phyloP scores from a whole-genome alignment of 2,888 invertebrate genomes.

The Graphium colonna region DNA sequence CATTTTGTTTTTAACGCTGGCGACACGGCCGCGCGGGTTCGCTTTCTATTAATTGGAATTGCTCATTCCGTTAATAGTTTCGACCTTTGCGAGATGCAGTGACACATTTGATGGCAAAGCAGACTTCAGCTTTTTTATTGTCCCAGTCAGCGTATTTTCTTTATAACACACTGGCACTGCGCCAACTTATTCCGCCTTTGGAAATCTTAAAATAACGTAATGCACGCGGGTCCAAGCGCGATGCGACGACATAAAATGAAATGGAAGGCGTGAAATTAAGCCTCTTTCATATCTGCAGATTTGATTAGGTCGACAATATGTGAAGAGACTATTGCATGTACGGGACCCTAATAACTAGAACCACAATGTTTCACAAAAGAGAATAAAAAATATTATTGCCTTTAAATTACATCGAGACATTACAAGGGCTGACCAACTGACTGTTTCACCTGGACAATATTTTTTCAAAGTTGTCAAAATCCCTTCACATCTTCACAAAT shows the following conservation, averaged over 20 bases:
- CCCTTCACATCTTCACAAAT: too few species aligned
- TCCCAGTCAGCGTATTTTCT: not conserved
- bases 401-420: too few species aligned
- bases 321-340: too few species aligned
- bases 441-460: too few species aligned
- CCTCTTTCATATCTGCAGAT: too few species aligned
- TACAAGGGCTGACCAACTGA: too few species aligned
- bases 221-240: slow-evolving; percentile 4
- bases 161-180: slow-evolving; percentile 8
- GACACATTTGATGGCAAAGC: slow-evolving; percentile 15
- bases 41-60: slow-evolving; percentile 22
- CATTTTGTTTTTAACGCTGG: slow-evolving; percentile 22
- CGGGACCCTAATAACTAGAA: too few species aligned
- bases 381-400: too few species aligned
- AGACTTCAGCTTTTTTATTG: not conserved
- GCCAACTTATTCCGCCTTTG: slow-evolving; percentile 13
- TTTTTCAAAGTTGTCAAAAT: too few species aligned
- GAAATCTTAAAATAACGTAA: slow-evolving; percentile 13
- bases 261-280: not conserved
- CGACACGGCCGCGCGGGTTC: slow-evolving; percentile 10
- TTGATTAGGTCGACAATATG: too few species aligned
- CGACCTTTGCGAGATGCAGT: slow-evolving; percentile 16
- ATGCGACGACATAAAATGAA: not conserved
- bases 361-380: too few species aligned
- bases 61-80: slow-evolving; percentile 23